phyloP scores from a whole-genome alignment of 2,888 invertebrate species.

The Pogonocherus hispidulus region DNA sequence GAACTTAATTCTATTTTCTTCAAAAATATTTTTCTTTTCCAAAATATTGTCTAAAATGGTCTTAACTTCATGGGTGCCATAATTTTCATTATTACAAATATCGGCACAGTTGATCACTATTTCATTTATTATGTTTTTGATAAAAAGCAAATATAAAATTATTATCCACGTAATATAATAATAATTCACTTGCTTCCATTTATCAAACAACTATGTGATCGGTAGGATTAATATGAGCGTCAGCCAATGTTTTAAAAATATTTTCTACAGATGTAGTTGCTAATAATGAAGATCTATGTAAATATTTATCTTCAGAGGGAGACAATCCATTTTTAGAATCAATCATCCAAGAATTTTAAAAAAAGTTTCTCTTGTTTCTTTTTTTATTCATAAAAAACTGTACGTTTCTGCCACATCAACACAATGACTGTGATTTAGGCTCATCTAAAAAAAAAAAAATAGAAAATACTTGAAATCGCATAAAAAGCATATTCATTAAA shows the following conservation, averaged over 20 bases:
- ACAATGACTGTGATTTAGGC: neutral
- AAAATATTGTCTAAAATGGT: slow-evolving; percentile 31
- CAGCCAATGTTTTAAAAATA: slow-evolving; percentile 29
- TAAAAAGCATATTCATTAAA: neutral
- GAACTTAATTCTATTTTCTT: slow-evolving; percentile 28
- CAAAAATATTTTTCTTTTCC: slow-evolving; percentile 36
- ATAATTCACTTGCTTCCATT: slow-evolving; percentile 31
- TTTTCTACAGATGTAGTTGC: slow-evolving; percentile 37
- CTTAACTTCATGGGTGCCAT: slow-evolving; percentile 30
- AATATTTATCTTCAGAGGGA: slow-evolving; percentile 36
- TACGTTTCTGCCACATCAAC: slow-evolving; percentile 24
- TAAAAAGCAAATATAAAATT: slow-evolving; percentile 16
- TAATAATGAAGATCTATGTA: slow-evolving; percentile 35
- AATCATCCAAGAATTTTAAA: too few relatives aligned
- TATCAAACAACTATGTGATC: slow-evolving; percentile 33
- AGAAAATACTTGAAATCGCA: neutral
- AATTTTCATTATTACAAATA: slow-evolving; percentile 31
- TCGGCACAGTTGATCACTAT: neutral
- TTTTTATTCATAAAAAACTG: slow-evolving; percentile 9
- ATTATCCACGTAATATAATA: too few relatives aligned
- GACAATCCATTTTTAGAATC: slow-evolving; percentile 15
- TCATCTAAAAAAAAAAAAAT: neutral
- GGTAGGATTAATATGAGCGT: slow-evolving; percentile 36
- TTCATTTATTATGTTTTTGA: neutral
- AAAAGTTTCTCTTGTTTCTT: slow-evolving; percentile 16